phyloP scores from a whole-genome alignment of 2,888 invertebrate species.

The Eupithecia subumbrata region DNA sequence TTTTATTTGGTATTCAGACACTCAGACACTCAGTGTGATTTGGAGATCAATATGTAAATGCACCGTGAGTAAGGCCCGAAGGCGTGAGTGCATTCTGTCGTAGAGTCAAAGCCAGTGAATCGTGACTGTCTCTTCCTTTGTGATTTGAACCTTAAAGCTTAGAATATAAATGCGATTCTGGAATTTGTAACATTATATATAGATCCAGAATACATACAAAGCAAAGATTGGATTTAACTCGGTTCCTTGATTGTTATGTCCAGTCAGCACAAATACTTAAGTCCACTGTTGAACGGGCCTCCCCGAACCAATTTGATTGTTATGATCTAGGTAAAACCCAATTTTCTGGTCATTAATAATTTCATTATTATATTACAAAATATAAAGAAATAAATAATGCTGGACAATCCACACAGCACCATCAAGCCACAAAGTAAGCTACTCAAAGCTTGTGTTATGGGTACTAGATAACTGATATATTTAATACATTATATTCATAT shows the following conservation, averaged over 20 bases:
- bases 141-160: conserved; percentile 52
- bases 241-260: neutral
- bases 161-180: conserved; percentile 51
- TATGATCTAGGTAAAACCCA: neutral
- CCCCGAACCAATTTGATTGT: neutral
- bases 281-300: neutral
- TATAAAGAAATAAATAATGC: too few relatives aligned
- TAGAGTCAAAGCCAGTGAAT: conserved; percentile 62
- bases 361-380: too few relatives aligned
- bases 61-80: conserved; percentile 67
- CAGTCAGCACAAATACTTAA: neutral
- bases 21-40: conserved; percentile 69
- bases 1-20: conserved; percentile 68
- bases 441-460: too few relatives aligned
- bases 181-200: conserved; percentile 18
- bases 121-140: conserved; percentile 63
- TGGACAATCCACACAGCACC: too few relatives aligned
- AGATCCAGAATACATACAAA: conserved; percentile 14
- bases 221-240: neutral
- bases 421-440: too few relatives aligned
- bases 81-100: conserved; percentile 79
- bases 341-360: neutral
- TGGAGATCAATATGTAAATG: conserved; percentile 80
- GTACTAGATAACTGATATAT: too few relatives aligned
- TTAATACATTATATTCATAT: too few relatives aligned